Conservation (phyloP, 2,797 vertebrate genomes). For the Tachyglossus aculeatus region DNA sequence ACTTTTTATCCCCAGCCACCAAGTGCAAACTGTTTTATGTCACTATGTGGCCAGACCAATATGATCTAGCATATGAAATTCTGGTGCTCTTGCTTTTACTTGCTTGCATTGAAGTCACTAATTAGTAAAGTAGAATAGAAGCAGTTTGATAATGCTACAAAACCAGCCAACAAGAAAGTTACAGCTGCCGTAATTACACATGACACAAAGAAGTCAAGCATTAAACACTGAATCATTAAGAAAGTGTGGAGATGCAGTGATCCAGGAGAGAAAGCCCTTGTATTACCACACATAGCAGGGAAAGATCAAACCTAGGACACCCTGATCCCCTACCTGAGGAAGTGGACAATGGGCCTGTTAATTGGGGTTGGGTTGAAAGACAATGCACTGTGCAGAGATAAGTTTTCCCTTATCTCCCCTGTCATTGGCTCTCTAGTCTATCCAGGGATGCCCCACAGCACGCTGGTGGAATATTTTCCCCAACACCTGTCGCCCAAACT, state of each 20-base stretch:
- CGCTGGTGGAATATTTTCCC: neutral
- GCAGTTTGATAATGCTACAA: constrained; percentile 65
- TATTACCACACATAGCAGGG: constrained; percentile 27
- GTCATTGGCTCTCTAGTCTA: neutral
- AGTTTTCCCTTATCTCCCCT: fast-evolving
- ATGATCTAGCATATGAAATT: too few species aligned
- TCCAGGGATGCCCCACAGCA: neutral
- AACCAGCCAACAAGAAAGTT: constrained; percentile 50
- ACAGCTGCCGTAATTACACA: constrained; percentile 69
- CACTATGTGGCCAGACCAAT: too few species aligned
- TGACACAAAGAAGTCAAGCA: constrained; percentile 65
- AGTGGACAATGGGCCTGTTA: constrained; percentile 22
- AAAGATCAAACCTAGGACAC: neutral
- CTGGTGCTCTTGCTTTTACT: too few species aligned
- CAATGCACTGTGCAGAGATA: neutral
- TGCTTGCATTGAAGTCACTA: constrained; percentile 57
- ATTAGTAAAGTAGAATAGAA: constrained; percentile 57
- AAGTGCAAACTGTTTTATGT: too few species aligned
- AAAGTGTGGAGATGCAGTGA: constrained; percentile 27
- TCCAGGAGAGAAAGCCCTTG: constrained; percentile 59
- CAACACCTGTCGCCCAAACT: neutral
- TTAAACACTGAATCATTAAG: constrained; percentile 68
- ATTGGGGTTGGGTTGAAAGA: neutral
- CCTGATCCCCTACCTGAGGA: neutral
- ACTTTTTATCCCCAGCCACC: too few species aligned